Conservation (phyloP, 1,140 invertebrate genomes). For the Lepidurus arcticus region DNA sequence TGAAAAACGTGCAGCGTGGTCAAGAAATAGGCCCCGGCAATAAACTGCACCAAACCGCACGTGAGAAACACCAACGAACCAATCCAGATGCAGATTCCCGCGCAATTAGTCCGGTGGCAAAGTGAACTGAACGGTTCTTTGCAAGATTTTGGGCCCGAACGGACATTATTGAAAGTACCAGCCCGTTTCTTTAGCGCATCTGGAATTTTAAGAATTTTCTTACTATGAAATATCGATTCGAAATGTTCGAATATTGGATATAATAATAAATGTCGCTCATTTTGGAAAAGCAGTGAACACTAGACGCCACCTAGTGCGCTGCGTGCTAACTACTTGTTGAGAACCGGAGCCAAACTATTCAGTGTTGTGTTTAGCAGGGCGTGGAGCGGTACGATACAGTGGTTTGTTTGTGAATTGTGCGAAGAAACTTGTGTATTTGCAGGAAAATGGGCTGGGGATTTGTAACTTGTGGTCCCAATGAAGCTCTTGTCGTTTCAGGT, state of each 20-base stretch:
- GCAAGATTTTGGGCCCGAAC: background rate
- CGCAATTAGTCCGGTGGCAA: background rate
- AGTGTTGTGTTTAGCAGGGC: too few species aligned
- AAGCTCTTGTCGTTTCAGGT: conserved; percentile 95
- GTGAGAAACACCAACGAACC: conserved; percentile 27
- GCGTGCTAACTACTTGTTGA: too few species aligned
- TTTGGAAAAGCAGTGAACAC: background rate
- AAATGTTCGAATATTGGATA: too few species aligned
- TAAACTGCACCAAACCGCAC: conserved; percentile 31
- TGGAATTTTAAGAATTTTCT: too few species aligned
- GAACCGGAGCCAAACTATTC: too few species aligned
- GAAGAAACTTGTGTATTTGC: conserved; percentile 9
- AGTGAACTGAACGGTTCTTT: too few species aligned
- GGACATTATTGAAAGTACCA: background rate
- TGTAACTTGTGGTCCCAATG: conserved; percentile 94
- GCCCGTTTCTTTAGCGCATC: background rate
- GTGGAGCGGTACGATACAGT: background rate
- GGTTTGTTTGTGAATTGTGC: background rate
- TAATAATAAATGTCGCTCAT: background rate
- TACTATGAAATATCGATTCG: too few species aligned
- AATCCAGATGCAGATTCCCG: conserved; percentile 29
- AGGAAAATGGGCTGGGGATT: conserved; percentile 79
- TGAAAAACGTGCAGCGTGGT: conserved; percentile 31
- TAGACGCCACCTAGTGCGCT: background rate
- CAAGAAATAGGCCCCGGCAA: conserved; percentile 32